Percentiles rank a stretch among this genome's conserved stretches.
Conservation (phyloP, 2,113 vertebrate species). For the Calcarius ornatus region DNA sequence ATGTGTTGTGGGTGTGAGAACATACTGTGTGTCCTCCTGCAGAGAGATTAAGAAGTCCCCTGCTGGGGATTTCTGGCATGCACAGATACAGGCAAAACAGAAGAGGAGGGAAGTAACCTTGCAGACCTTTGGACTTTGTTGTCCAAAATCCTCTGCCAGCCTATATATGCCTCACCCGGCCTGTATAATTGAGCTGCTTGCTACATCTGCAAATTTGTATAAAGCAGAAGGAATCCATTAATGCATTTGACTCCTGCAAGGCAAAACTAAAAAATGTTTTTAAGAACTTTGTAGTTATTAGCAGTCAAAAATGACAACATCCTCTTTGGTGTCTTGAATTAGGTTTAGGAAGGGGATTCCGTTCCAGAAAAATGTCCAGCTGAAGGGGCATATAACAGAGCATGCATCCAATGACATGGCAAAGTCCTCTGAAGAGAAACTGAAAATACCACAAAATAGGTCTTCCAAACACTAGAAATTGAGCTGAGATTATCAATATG, state of each 20-base stretch:
- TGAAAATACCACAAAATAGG: not conserved
- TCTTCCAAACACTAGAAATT: not conserved
- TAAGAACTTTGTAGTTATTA: not conserved
- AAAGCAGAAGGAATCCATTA: not conserved
- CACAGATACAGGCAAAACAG: not conserved
- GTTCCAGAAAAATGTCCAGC: not conserved
- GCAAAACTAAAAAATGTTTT: not conserved
- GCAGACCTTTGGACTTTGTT: accelerated
- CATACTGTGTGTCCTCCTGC: not conserved
- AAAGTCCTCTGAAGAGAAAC: not conserved
- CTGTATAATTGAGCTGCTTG: not conserved
- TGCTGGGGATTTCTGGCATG: not conserved
- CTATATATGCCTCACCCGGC: not conserved
- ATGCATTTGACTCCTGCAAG: not conserved
- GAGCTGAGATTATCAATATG: not conserved
- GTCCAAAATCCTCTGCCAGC: not conserved
- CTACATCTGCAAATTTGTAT: not conserved
- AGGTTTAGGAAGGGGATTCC: not conserved
- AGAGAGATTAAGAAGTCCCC: not conserved
- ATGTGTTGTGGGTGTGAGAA: not conserved
- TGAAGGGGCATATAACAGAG: not conserved
- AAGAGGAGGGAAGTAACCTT: not conserved
- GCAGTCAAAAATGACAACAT: not conserved
- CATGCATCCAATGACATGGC: not conserved
- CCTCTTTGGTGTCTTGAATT: not conserved